Conservation (phyloP, 2,113 vertebrate genomes). For the Plectropomus leopardus region DNA sequence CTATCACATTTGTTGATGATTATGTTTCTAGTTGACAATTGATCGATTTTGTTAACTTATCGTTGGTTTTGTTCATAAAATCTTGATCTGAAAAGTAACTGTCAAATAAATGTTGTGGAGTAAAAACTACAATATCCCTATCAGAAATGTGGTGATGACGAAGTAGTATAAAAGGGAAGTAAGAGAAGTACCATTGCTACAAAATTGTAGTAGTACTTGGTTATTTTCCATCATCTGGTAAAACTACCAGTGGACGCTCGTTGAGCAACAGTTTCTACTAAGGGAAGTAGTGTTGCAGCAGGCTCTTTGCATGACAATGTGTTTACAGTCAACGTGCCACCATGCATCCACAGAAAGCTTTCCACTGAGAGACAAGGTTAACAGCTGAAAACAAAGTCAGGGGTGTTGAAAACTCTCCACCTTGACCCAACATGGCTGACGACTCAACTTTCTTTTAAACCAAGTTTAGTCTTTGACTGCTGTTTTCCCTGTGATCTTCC, state of each 20-base stretch:
- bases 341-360: not conserved
- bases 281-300: constrained; percentile 11
- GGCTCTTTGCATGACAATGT: constrained; percentile 30
- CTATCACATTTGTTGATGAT: too few relatives aligned
- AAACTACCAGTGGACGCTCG: not conserved
- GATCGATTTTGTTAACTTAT: not conserved
- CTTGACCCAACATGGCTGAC: not conserved
- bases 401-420: not conserved
- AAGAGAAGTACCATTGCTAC: not conserved
- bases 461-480: not conserved
- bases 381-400: not conserved
- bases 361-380: not conserved
- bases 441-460: not conserved
- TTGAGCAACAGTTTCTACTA: constrained; percentile 10
- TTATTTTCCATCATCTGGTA: not conserved
- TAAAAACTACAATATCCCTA: not conserved
- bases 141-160: not conserved
- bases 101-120: not conserved
- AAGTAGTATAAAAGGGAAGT: not conserved
- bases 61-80: not conserved
- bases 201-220: not conserved
- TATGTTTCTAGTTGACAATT: too few relatives aligned
- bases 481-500: constrained; percentile 1
- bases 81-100: not conserved
- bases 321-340: constrained; percentile 28